Evolutionary conservation across 2,888 invertebrate genomes (phyloP), one percentile per base, ranked within the genome.

Genomic region (Tethea ocularis): DNA sequence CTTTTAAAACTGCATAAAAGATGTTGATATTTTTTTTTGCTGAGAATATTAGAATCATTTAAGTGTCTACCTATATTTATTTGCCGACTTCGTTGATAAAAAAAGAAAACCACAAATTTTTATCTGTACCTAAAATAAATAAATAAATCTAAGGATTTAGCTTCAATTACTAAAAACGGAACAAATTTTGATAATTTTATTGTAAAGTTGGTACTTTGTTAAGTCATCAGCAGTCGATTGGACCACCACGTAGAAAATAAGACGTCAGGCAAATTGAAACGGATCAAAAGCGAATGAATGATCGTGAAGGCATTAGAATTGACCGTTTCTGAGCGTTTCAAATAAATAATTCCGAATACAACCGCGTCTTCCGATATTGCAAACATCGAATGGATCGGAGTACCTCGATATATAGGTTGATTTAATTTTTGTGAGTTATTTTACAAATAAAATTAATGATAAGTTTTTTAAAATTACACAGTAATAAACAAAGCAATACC

Each of bases 231-330:
- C 61, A 66, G 66, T 68, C 61, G 68, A 72, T 63, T 64, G 78
- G 91, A 91, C 91, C 92, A 90, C 91, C 92, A 72, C 71, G 86
- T 83, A 82, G 89, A 82, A 90, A 91, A 91, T 89, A 89, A 90
- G 90, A 89, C 83, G 80, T 86, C 84, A 82, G 81, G 83, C 87
- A 89, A 89, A 91, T 92, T 89, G 91, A 86, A 85, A 82, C 80
- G 79, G 82, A 84, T 87, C 85, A 85, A 82, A 79, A 62, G n/a
- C 71, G 80, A 86, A 85, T 81, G 82, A 87, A 87, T 80, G 82
- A 81, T 81, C 83, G 82, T 74, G 77, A 74, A 83, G 80, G 87
- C 84, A 90, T 89, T 91, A 91, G 90, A 88, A 86, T 84, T 80
- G 81, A 77, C 74, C 82, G 77, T 78, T 79, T 84, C 79, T 75